Evolutionary conservation across 2,797 vertebrate species (phyloP).

Genomic region (Aphelocoma californica): DNA sequence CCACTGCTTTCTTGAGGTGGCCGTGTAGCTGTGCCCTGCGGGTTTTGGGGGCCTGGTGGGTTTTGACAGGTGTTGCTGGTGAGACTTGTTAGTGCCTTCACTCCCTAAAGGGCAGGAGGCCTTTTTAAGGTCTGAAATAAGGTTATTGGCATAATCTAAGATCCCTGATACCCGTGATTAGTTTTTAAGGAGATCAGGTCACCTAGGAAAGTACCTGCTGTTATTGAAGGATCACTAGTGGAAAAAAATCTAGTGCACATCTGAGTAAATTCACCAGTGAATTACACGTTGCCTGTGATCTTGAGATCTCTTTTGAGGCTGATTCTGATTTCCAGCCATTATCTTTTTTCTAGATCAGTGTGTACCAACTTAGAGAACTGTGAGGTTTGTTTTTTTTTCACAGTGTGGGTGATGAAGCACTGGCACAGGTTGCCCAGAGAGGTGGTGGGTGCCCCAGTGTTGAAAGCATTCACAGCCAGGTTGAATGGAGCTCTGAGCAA

Average conservation of each 20-base stretch:
- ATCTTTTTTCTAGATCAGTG: not conserved
- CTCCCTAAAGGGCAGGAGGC: not conserved
- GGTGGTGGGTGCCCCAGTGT: not conserved
- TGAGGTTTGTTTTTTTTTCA: not conserved
- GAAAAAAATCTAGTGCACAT: not conserved
- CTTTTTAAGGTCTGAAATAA: not conserved
- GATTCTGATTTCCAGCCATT: not conserved
- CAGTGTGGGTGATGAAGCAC: rapidly evolving
- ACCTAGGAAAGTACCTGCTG: not conserved
- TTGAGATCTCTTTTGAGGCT: not conserved
- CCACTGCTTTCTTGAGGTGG: not conserved
- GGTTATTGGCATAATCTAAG: not conserved
- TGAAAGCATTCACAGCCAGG: not conserved
- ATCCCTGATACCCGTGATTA: not conserved
- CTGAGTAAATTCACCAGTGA: not conserved
- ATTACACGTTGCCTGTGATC: not conserved
- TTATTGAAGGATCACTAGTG: not conserved
- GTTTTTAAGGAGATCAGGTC: not conserved
- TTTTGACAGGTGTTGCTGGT: not conserved
- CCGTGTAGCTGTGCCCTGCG: rapidly evolving
- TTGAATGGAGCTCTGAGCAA: not conserved
- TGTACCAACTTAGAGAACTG: not conserved
- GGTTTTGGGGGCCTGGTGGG: no score
- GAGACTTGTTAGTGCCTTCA: rapidly evolving
- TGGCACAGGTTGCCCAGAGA: not conserved